Evolutionary conservation across 2,888 invertebrate species (phyloP).

Genomic region (Incurvaria masculella): DNA sequence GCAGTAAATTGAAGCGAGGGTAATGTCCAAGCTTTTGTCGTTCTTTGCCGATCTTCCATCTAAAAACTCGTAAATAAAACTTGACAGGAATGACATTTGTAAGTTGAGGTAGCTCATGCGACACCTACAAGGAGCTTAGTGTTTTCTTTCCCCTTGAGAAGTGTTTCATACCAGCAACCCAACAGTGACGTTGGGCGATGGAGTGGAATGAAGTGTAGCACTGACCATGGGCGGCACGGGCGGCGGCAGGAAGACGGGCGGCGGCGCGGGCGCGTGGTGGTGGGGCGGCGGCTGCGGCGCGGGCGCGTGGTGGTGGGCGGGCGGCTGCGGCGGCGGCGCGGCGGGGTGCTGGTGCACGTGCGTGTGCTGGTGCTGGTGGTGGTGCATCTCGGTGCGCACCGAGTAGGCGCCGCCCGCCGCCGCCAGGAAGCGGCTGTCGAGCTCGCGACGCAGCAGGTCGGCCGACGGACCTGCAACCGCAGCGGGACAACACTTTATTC

Average conservation of each 20-base stretch:
- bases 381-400: slow-evolving; percentile 84
- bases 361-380: slow-evolving; percentile 91
- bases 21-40: too few relatives aligned
- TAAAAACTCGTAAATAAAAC: too few relatives aligned
- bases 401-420: slow-evolving; percentile 73
- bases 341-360: slow-evolving; percentile 87
- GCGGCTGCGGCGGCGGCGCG: slow-evolving; percentile 59
- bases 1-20: too few relatives aligned
- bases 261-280: slow-evolving; percentile 22
- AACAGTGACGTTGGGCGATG: too few relatives aligned
- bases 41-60: too few relatives aligned
- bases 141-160: too few relatives aligned
- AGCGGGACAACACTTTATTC: not conserved
- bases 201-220: not conserved
- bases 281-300: slow-evolving; percentile 19
- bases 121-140: too few relatives aligned
- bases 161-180: too few relatives aligned
- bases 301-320: slow-evolving; percentile 42
- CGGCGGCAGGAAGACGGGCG: slow-evolving; percentile 36
- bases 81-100: too few relatives aligned
- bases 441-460: slow-evolving; percentile 82
- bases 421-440: slow-evolving; percentile 88
- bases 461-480: slow-evolving; percentile 53
- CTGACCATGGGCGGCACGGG: slow-evolving; percentile 14
- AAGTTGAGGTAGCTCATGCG: too few relatives aligned